Base-by-base conservation (phyloP, 2,888 invertebrate species). In the Leptopilina syphax region DNA sequence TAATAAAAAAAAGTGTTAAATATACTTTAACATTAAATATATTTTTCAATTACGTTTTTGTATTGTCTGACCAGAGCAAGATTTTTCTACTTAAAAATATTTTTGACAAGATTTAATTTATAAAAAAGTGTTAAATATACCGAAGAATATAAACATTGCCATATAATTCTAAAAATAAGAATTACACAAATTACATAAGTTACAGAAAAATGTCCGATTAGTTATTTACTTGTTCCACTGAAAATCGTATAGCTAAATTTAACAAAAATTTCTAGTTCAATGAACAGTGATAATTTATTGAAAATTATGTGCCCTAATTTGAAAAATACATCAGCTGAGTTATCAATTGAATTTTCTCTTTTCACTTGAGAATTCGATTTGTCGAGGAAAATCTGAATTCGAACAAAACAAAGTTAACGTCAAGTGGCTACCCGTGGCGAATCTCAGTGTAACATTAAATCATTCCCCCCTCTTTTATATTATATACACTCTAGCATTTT, bases 351-450 rank as follows among this genome's bases (percentile, higher is more conserved):
- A 44, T 44, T 44, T 44, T 44, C 44, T 44, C 44, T 44, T 44
- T 81, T 78, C 77, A 77, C 65, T 81, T 78, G 77, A 82, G 78
- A 83, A 89, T 89, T 86, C 84, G 86, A 86, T 87, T 87, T 85
- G 80, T 84, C 80, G 50, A 81, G 81, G 82, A 78, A 82, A 78
- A 84, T 83, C 80, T 83, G 78, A 76, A 78, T 76, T 76, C 66
- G 85, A 86, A 87, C 86, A 84, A 87, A 90, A 90, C 86, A 80
- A 87, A 83, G 81, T 90, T 90, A 90, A 83, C 84, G 86, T 86
- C 87, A 87, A 90, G 90, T 90, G 89, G 87, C 87, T 86, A 81
- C 88, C 90, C 88, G 85, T 87, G 78, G 89, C 86, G 89, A 90
- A 89, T 89, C 85, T 73, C 83, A 80, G 83, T 82, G 84, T 79